phyloP scores from a whole-genome alignment of 2,888 invertebrate genomes.

The Callimorpha dominula region DNA sequence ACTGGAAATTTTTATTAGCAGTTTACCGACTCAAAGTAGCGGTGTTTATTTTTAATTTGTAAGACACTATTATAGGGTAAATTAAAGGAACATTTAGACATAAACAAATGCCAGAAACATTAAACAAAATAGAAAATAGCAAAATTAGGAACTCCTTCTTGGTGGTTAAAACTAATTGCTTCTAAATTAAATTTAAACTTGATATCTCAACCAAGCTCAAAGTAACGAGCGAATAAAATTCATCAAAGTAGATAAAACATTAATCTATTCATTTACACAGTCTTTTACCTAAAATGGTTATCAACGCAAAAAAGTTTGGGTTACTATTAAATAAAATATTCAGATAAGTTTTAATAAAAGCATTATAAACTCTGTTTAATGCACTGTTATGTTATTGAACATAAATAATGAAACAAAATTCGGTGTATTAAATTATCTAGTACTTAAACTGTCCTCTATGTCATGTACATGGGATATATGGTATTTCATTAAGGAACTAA shows the following conservation, averaged over 20 bases:
- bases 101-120: no score
- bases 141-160: no score
- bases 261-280: not conserved
- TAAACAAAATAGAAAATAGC: no score
- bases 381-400: not conserved
- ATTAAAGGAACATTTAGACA: no score
- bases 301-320: not conserved
- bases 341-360: not conserved
- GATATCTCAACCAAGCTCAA: no score
- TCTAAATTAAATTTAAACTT: no score
- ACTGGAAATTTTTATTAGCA: no score
- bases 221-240: no score
- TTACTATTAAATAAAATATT: not conserved
- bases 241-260: not conserved
- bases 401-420: constrained; percentile 2
- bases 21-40: no score
- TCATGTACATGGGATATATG: not conserved
- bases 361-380: not conserved
- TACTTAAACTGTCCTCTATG: not conserved
- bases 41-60: no score
- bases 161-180: no score
- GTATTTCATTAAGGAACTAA: not conserved
- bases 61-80: no score
- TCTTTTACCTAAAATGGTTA: not conserved
- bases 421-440: not conserved